Evolutionary conservation across 2,888 invertebrate species (phyloP), one percentile per base, ranked within the genome.

Genomic region (Zygaena filipendulae): DNA sequence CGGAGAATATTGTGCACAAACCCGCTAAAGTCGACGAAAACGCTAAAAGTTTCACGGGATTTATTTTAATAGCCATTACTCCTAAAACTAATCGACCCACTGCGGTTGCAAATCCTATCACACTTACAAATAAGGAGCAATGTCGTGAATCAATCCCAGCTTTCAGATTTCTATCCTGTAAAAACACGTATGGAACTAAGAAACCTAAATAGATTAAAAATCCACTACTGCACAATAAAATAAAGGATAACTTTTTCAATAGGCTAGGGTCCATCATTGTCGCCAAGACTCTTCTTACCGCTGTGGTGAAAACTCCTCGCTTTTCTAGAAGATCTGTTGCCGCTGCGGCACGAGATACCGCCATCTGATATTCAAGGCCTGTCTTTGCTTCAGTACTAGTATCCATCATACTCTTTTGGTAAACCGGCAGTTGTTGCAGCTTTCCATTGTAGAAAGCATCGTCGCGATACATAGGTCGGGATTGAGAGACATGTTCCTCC

Each of bases 391-490:
- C 58, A 4, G 40, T 39, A 8, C 45, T 22, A 3, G 55, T 47
- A 21, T 58, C 59, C 33, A 61, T 41, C 37, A 50, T 47, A 51
- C 69, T 75, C 55, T 74, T 77, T 45, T 69, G 60, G 39, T 77
- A 79, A 6, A 38, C 46, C 10, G 68, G 59, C 32, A 79, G 45
- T 4, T 59, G 52, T 39, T 66, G 52, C 27, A 79, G 25, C 32
- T 57, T 64, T 1, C 77, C 74, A 8, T 50, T 52, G 38, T 69
- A 79, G 50, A 79, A 79, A 27, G 59, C 71, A 40, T 79, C 77
- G 43, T 79, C 77, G 33, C 77, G 53, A 39, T 79, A 79, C 61
- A 79, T 52, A 3, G 77, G 77, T 7, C 77, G 61, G 20, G 71
- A 53, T 32, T 72, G 52, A 11, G 53, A 42, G 22, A 67, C 48